These are phyloP conservation scores for Pleuronectes platessa DNA, from an alignment of 2,113 vertebrate species.

Conservation along the genomic window DNA sequence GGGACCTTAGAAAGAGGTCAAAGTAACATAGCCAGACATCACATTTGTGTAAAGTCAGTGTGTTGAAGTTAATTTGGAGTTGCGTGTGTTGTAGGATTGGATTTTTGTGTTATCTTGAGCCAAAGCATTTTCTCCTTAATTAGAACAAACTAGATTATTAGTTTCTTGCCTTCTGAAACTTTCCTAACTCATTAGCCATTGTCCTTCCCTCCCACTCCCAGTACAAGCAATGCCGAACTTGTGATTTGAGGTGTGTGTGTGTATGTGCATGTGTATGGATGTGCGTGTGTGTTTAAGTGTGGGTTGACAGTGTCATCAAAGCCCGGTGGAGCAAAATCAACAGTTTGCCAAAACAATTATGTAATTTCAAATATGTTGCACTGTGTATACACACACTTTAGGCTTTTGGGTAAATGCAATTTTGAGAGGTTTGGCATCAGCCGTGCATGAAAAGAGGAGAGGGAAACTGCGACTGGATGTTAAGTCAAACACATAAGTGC, in stretches of 20 bases:
- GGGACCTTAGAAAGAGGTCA: background rate
- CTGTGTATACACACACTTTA: conserved; percentile 57
- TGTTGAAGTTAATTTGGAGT: conserved; percentile 23
- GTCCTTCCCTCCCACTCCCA: conserved; percentile 23
- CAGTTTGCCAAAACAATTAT: conserved; percentile 76
- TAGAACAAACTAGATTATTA: conserved; percentile 39
- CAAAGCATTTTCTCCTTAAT: conserved; percentile 43
- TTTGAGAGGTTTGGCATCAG: conserved; percentile 71
- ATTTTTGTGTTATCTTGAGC: conserved; percentile 30
- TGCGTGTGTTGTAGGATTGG: conserved; percentile 1
- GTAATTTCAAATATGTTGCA: conserved; percentile 70
- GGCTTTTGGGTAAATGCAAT: conserved; percentile 70
- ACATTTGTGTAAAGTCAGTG: background rate
- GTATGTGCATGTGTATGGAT: conserved; percentile 18
- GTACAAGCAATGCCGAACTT: conserved; percentile 34
- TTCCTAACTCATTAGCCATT: conserved; percentile 46
- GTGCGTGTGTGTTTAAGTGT: conserved; percentile 32
- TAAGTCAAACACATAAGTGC: conserved; percentile 80
- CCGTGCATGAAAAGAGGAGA: conserved; percentile 54
- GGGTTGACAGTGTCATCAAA: conserved; percentile 65
- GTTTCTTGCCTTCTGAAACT: conserved; percentile 42
- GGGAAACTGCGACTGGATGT: conserved; percentile 68
- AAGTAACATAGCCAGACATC: conserved; percentile 19
- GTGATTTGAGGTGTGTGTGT: conserved; percentile 27
- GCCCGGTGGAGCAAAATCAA: conserved; percentile 51